A percentile compares a stretch with the other conserved stretches of the same genome.
These are phyloP conservation scores for Crocallis elinguaria DNA, from an alignment of 2,888 invertebrate genomes.

Conservation along the genomic window DNA sequence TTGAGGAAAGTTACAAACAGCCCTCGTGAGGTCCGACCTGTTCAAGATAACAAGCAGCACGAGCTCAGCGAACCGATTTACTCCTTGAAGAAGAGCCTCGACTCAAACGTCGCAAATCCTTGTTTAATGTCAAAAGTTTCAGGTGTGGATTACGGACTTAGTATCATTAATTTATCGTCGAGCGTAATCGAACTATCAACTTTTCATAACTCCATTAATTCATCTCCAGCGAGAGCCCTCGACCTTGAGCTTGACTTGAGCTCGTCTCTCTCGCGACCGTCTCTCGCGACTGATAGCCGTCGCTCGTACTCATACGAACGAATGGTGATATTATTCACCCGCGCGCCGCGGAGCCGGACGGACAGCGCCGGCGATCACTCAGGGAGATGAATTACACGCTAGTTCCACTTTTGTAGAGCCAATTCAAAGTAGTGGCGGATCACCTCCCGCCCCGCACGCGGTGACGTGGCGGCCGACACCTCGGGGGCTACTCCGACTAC, in stretches of 20 bases:
- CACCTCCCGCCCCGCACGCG: neutral
- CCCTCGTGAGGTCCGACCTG: neutral
- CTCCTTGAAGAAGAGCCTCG: too few relatives aligned
- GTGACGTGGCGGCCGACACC: neutral
- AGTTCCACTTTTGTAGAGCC: neutral
- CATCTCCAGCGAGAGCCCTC: neutral
- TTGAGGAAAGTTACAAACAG: neutral
- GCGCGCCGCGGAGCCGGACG: neutral
- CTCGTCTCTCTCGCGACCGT: neutral
- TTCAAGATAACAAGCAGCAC: neutral
- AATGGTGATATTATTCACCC: conserved; percentile 11
- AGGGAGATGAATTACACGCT: neutral
- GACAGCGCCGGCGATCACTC: neutral
- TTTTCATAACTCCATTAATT: neutral
- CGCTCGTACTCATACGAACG: neutral
- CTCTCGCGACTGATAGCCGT: neutral
- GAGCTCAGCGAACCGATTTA: too few relatives aligned
- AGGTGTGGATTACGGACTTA: neutral
- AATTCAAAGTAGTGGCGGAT: neutral
- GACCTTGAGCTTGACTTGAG: neutral
- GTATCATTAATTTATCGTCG: neutral
- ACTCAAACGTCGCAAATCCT: too few relatives aligned
- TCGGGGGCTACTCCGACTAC: neutral
- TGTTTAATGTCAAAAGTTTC: neutral
- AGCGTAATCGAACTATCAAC: neutral